phyloP scores from a whole-genome alignment of 2,113 vertebrate genomes.

The Caretta caretta region DNA sequence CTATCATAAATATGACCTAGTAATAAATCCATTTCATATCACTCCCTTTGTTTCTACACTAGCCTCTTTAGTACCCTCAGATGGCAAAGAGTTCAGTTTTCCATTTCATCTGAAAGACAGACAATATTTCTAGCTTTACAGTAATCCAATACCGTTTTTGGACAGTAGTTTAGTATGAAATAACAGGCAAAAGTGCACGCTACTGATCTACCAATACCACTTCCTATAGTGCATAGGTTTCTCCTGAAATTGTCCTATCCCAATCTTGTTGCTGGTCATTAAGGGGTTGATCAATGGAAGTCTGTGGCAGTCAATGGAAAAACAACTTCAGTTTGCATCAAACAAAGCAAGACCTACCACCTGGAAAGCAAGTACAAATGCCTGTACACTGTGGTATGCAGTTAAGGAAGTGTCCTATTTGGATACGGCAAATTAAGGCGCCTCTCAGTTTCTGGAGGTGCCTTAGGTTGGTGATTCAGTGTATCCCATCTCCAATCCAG shows the following conservation, averaged over 20 bases:
- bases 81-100: background rate
- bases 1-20: background rate
- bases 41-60: background rate
- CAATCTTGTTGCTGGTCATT: background rate
- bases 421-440: background rate
- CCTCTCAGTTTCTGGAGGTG: background rate
- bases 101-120: background rate
- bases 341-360: background rate
- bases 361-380: background rate
- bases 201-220: no score
- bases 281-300: no score
- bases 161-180: background rate
- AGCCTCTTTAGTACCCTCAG: background rate
- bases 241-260: background rate
- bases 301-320: background rate
- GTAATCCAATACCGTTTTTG: background rate
- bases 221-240: background rate
- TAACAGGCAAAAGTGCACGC: no score
- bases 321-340: background rate
- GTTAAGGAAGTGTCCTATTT: background rate
- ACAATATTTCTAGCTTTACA: background rate
- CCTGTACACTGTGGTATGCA: accelerated
- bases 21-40: background rate
- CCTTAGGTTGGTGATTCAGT: background rate
- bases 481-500: background rate